Percentiles rank a stretch among this genome's conserved stretches.
Evolutionary conservation across 2,113 vertebrate genomes (phyloP).

Genomic region (Trinectes maculatus): DNA sequence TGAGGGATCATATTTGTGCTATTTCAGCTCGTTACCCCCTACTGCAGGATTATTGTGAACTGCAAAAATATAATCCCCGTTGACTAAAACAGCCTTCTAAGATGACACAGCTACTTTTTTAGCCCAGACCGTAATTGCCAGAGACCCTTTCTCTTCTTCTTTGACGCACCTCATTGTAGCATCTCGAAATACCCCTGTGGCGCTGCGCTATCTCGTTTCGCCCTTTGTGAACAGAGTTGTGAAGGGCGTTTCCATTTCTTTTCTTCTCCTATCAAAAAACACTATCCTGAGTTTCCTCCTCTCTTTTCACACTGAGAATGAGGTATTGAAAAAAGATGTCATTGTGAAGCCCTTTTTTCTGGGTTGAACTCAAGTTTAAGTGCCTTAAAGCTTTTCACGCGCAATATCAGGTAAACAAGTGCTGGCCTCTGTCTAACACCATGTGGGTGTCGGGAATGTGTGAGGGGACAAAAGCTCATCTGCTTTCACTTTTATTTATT

Average conservation of each 20-base stretch:
- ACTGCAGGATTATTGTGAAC: conserved; percentile 30
- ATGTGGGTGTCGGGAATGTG: background rate
- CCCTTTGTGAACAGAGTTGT: conserved; percentile 76
- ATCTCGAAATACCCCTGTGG: conserved; percentile 63
- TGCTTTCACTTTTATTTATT: background rate
- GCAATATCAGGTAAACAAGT: conserved; percentile 10
- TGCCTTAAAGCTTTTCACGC: conserved; percentile 40
- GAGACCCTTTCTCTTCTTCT: conserved; percentile 57
- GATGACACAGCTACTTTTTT: conserved; percentile 43
- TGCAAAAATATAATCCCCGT: conserved; percentile 37
- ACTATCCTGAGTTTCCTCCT: conserved; percentile 74
- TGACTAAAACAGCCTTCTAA: conserved; percentile 31
- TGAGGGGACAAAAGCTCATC: background rate
- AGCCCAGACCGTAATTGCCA: conserved; percentile 50
- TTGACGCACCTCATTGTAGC: conserved; percentile 70
- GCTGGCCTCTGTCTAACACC: background rate
- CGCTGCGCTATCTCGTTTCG: conserved; percentile 71
- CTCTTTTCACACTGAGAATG: conserved; percentile 64
- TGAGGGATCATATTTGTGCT: background rate
- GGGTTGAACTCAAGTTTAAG: conserved; percentile 48
- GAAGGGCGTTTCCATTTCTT: conserved; percentile 79
- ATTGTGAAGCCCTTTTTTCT: conserved; percentile 36
- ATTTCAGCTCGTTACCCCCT: conserved; percentile 12
- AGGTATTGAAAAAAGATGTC: conserved; percentile 63
- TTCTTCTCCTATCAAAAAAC: conserved; percentile 80